Percentiles rank a stretch among this genome's conserved stretches.
phyloP scores from a whole-genome alignment of 2,113 vertebrate species.

The Poeciliopsis turrubarensis region DNA sequence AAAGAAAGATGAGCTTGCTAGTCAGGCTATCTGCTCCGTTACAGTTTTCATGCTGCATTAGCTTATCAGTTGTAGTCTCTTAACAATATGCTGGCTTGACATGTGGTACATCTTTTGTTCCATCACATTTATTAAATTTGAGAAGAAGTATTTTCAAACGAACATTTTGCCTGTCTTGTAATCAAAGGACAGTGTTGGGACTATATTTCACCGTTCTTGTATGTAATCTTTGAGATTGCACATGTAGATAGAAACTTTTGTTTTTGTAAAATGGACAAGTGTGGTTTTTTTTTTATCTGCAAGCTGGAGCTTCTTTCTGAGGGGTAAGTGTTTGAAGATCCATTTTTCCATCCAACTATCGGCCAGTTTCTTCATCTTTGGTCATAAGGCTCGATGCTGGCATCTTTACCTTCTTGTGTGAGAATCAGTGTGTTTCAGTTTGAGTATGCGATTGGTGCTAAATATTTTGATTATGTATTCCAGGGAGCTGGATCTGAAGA shows the following conservation, averaged over 20 bases:
- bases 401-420: slow-evolving; percentile 21
- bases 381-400: not conserved
- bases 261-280: slow-evolving; percentile 35
- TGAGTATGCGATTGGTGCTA: slow-evolving; percentile 74
- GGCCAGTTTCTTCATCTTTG: slow-evolving; percentile 1
- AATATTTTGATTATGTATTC: slow-evolving; percentile 92
- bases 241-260: not conserved
- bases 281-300: slow-evolving; percentile 45
- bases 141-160: not conserved
- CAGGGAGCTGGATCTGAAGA: slow-evolving; percentile 99
- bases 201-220: not conserved
- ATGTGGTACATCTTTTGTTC: not conserved
- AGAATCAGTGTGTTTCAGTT: slow-evolving; percentile 25
- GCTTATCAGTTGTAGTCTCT: too few relatives aligned
- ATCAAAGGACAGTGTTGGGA: not conserved
- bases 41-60: not conserved
- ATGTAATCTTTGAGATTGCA: not conserved
- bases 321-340: slow-evolving; percentile 66
- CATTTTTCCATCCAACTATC: slow-evolving; percentile 6
- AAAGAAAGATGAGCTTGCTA: too few relatives aligned
- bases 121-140: not conserved
- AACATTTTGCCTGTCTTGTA: not conserved
- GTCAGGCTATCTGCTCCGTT: not conserved
- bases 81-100: not conserved
- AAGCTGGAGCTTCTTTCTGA: slow-evolving; percentile 47